Evolutionary conservation across 2,888 invertebrate genomes (phyloP).

Genomic region (Cheilosia urbana): DNA sequence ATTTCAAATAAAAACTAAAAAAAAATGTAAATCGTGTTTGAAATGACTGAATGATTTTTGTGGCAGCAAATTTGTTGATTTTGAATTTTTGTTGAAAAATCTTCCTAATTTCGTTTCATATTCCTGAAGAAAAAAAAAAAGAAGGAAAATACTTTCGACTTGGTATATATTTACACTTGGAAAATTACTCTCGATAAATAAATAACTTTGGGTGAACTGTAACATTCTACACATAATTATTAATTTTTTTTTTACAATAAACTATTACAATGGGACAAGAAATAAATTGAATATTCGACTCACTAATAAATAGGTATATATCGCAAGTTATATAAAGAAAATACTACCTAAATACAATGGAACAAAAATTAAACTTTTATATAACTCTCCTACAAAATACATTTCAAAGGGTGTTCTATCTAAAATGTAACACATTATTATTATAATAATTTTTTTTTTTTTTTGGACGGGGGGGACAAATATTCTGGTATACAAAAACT

Average conservation of each 20-base stretch:
- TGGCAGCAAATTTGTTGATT: background rate
- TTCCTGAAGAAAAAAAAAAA: constrained; percentile 26
- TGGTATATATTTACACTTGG: constrained; percentile 70
- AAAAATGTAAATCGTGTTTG: constrained; percentile 19
- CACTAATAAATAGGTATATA: constrained; percentile 13
- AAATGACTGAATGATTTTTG: constrained; percentile 24
- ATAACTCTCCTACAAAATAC: constrained; percentile 65
- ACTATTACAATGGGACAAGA: constrained; percentile 36
- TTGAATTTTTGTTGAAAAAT: constrained; percentile 17
- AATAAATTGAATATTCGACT: constrained; percentile 47
- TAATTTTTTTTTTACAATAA: constrained; percentile 33
- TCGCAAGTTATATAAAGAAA: constrained; percentile 17
- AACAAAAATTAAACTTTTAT: constrained; percentile 56
- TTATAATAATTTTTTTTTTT: too few relatives aligned
- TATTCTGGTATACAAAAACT: constrained; percentile 42
- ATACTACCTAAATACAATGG: constrained; percentile 68
- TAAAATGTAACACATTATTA: constrained; percentile 10
- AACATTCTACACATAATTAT: constrained; percentile 50
- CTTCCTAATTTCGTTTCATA: constrained; percentile 37
- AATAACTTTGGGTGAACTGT: constrained; percentile 48
- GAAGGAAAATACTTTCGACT: constrained; percentile 30
- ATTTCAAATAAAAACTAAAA: background rate
- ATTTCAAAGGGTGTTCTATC: constrained; percentile 54
- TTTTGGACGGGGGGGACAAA: constrained; percentile 14
- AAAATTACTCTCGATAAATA: constrained; percentile 23